Percentiles rank a stretch among this genome's conserved stretches.
Conservation (phyloP, 2,113 vertebrate genomes). For the Menura novaehollandiae region DNA sequence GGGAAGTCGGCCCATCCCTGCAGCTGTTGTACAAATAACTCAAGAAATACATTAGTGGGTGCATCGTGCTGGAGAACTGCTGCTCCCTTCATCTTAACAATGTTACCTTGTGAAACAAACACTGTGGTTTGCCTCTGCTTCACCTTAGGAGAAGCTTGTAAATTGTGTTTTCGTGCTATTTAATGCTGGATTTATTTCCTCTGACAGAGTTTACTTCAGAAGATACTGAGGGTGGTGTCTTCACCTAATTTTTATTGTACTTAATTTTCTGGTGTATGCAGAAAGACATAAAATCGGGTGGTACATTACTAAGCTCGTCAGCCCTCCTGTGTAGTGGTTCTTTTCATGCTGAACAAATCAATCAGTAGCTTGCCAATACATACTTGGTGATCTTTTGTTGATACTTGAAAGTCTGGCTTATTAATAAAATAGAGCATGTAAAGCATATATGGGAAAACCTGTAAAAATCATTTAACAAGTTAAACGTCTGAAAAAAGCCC, state of each 20-base stretch:
- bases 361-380: not conserved
- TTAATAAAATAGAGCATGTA: not conserved
- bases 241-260: not conserved
- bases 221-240: not conserved
- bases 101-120: not conserved
- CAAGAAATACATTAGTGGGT: not conserved
- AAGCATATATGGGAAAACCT: not conserved
- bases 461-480: not conserved
- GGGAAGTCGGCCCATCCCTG: constrained; percentile 29
- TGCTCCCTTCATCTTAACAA: not conserved
- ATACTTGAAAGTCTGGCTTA: not conserved
- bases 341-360: not conserved
- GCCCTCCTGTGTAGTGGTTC: not conserved
- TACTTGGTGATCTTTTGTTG: not conserved
- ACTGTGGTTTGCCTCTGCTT: not conserved
- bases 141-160: not conserved
- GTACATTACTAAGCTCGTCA: not conserved
- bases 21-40: constrained; percentile 8
- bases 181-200: not conserved
- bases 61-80: not conserved
- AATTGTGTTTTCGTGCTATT: not conserved
- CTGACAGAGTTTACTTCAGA: not conserved
- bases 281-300: not conserved
- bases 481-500: not conserved
- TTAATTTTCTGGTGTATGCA: not conserved